A percentile compares a stretch with the other conserved stretches of the same genome.
Evolutionary conservation across 2,797 vertebrate species (phyloP).

Genomic region (Acrocephalus scirpaceus): DNA sequence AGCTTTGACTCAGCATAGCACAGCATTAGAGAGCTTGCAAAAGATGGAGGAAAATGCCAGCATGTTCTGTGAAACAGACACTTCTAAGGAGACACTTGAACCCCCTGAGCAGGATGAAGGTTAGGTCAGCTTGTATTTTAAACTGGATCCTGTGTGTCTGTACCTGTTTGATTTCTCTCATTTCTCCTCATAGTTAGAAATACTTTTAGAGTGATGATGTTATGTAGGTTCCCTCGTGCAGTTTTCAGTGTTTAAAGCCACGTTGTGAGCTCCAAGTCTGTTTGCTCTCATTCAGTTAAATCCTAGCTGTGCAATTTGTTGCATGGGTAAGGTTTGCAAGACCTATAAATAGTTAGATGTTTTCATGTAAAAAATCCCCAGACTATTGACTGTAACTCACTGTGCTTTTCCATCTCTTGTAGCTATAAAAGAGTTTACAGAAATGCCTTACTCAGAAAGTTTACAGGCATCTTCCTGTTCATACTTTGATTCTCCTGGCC

Average conservation of each 20-base stretch:
- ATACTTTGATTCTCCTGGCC: conserved; percentile 47
- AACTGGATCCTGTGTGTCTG: background rate
- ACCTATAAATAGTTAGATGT: background rate
- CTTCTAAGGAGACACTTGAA: background rate
- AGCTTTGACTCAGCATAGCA: conserved; percentile 71
- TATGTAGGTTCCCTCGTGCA: accelerated
- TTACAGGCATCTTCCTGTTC: conserved; percentile 2
- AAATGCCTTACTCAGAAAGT: conserved; percentile 35
- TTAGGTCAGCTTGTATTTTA: conserved; percentile 43
- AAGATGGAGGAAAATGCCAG: conserved; percentile 29
- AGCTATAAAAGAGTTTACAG: conserved; percentile 50
- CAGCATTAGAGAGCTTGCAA: conserved; percentile 75
- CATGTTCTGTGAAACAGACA: background rate
- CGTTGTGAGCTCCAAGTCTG: background rate
- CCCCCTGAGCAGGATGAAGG: conserved; percentile 51
- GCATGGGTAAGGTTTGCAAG: background rate
- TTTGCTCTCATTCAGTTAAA: background rate
- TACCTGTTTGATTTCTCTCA: background rate
- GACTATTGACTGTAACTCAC: background rate
- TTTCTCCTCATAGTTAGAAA: background rate
- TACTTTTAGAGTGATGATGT: background rate
- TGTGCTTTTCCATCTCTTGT: conserved; percentile 56
- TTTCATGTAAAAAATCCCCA: background rate
- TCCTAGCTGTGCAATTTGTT: background rate
- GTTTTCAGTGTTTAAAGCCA: background rate